Evolutionary conservation across 2,888 invertebrate genomes (phyloP), one percentile per base, ranked within the genome.

Genomic region (Hipparchia semele): DNA sequence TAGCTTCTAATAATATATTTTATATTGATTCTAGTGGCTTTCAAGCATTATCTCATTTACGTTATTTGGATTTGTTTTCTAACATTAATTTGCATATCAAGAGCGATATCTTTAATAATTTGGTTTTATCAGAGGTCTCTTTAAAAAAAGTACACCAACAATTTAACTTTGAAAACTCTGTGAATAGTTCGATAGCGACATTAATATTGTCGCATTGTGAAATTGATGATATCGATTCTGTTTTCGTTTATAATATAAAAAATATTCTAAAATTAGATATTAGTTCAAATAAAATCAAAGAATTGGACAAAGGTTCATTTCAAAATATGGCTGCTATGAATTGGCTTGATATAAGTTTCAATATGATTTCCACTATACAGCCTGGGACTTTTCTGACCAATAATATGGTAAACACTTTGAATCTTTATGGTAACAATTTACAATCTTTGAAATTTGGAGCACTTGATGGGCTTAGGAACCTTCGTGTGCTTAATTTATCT

Each of bases 401-500:
- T 54, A 65, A 61, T 49, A 72, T 73, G 74, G 64, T 76, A 10
- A 74, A 74, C 54, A 70, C 51, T 64, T 65, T 76, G n/a, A 68
- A 76, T 59, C 39, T 76, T n/a, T 68, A 76, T 45, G 45, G 58
- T 45, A 76, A 76, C 12, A 60, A 72, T 10, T 58, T 76, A 49
- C 10, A 67, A 53, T 70, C 59, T 10, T 61, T 76, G n/a, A 72
- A 73, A 59, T 76, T 65, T 70, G 75, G 75, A 7, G 70, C 64
- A 9, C 72, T 76, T 33, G 74, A 76, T 45, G 75, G 75, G 0
- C 68, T 76, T 33, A 68, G 49, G 9, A 72, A 74, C 49, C 64
- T 76, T 33, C 74, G 68, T 60, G n/a, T 60, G 23, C 73, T 78
- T 8, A 78, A 78, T 68, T 75, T 78, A 62, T 75, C 75, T 10